phyloP scores from a whole-genome alignment of 2,888 invertebrate genomes.

The Noctua janthina region DNA sequence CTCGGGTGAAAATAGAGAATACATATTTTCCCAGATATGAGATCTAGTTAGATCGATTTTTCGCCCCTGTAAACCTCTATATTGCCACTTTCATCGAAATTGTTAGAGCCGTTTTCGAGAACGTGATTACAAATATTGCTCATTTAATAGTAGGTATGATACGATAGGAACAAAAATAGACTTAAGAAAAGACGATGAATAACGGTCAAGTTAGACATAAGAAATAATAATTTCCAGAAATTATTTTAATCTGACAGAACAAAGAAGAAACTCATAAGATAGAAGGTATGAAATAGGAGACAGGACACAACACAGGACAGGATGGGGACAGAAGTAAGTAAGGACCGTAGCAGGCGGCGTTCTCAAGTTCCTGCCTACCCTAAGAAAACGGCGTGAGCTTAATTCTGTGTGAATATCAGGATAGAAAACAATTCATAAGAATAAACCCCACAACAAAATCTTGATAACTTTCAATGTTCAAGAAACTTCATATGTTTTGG shows the following conservation, averaged over 20 bases:
- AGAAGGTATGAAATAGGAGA: neutral
- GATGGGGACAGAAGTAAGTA: neutral
- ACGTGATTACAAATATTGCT: neutral
- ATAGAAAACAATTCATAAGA: neutral
- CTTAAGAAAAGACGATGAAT: neutral
- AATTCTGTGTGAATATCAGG: neutral
- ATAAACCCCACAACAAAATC: slow-evolving; percentile 7
- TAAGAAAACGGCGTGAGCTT: neutral
- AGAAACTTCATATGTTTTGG: slow-evolving; percentile 50
- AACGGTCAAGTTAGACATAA: neutral
- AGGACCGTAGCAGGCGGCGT: neutral
- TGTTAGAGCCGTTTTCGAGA: neutral
- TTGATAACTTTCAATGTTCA: slow-evolving; percentile 35
- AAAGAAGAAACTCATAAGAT: neutral
- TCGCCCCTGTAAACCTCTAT: neutral
- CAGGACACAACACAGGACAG: neutral
- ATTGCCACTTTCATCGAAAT: neutral
- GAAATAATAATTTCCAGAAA: neutral
- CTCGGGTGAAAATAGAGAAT: neutral
- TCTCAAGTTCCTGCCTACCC: neutral
- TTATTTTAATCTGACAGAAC: neutral
- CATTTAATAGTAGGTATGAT: neutral
- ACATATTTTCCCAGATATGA: neutral
- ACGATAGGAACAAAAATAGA: neutral
- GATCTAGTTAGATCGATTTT: neutral